Evolutionary conservation across 2,113 vertebrate species (phyloP).

Genomic region (Lepidiolamprologus cunningtoni): DNA sequence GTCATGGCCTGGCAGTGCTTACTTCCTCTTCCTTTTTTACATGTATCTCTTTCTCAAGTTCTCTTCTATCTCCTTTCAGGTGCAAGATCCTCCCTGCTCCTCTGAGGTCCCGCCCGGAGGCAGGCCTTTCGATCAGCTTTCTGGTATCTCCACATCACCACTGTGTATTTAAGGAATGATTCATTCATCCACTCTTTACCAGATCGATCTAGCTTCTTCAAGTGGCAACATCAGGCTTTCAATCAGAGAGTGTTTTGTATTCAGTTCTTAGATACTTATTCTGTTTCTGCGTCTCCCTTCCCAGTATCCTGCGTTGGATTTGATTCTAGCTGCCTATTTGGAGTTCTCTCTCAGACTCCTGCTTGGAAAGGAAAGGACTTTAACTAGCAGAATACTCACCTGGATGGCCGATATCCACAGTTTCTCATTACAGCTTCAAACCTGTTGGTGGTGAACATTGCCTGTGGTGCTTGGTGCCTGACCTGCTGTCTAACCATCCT

Average conservation of each 20-base stretch:
- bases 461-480: background rate
- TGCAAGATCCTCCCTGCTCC: background rate
- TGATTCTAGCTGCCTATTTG: background rate
- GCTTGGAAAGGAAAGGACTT: background rate
- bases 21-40: background rate
- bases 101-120: background rate
- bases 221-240: background rate
- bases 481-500: background rate
- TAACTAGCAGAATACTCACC: background rate
- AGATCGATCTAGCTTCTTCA: background rate
- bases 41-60: background rate
- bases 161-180: background rate
- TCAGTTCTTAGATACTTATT: background rate
- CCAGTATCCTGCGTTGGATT: background rate
- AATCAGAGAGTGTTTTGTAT: background rate
- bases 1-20: background rate
- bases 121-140: background rate
- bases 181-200: background rate
- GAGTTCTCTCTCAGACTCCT: background rate
- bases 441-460: background rate
- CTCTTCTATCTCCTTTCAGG: background rate
- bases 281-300: background rate
- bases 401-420: background rate
- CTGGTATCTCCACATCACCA: background rate
- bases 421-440: background rate